A percentile compares a stretch with the other conserved stretches of the same genome.
These are phyloP conservation scores for Papilio machaon DNA, from an alignment of 1,140 invertebrate genomes.

Conservation along the genomic window DNA sequence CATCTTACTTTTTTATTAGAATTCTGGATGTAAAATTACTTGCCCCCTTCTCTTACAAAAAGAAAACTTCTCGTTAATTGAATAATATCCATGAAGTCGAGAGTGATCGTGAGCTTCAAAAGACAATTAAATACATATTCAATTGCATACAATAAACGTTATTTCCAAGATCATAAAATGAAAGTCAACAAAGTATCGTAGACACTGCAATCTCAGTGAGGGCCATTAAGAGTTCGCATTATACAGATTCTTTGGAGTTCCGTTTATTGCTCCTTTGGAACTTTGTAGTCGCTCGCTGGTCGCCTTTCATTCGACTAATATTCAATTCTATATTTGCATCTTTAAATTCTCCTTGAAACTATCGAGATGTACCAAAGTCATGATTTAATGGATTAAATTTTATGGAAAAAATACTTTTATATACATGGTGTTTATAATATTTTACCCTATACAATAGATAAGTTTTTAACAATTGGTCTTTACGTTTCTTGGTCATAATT, in stretches of 20 bases:
- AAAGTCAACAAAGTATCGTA: constrained; percentile 34
- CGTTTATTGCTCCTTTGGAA: constrained; percentile 26
- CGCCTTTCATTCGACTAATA: not conserved
- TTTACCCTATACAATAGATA: too few relatives aligned
- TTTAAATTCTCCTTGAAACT: not conserved
- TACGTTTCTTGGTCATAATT: too few relatives aligned
- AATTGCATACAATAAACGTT: constrained; percentile 36
- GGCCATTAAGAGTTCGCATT: constrained; percentile 31
- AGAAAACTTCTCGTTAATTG: not conserved
- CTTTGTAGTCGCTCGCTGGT: constrained; percentile 14
- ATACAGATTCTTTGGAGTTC: constrained; percentile 13
- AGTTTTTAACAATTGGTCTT: too few relatives aligned
- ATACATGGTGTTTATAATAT: too few relatives aligned
- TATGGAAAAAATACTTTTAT: too few relatives aligned
- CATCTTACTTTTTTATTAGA: not conserved
- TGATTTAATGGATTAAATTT: not conserved
- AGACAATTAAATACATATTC: constrained; percentile 32
- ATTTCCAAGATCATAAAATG: constrained; percentile 28
- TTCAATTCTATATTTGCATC: not conserved
- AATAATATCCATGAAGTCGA: not conserved
- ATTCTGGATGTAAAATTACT: not conserved
- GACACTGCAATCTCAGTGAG: constrained; percentile 23
- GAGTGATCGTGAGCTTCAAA: not conserved
- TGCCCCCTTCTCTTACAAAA: too few relatives aligned
- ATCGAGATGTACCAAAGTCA: not conserved